Evolutionary conservation across 2,888 invertebrate species (phyloP), one percentile per base, ranked within the genome.

Genomic region (Erebia palarica): DNA sequence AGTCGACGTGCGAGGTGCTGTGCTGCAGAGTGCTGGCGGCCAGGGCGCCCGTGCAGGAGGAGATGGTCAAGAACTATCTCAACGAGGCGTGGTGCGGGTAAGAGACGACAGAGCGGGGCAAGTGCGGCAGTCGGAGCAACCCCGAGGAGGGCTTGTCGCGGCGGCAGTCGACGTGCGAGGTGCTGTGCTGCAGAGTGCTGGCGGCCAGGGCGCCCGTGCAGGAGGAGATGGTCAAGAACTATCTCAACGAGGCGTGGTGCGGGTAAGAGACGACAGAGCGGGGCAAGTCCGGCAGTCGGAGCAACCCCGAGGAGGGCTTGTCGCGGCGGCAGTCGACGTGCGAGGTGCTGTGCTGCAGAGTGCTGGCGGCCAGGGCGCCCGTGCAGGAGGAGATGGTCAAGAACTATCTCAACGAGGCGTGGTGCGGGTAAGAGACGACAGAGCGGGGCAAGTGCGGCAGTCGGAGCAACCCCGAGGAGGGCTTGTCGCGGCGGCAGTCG

Each of bases 51-150:
- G 96, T 95, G 76, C 96, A 96, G 77, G 96, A 96, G 80, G 95
- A 96, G 76, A 96, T 97, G 96, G 95, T 97, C 65, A 95, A 95
- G 80, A 97, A 97, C 86, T 97, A 97, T 82, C 88, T 97, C 55
- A 94, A 95, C 75, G 96, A 96, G 78, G 97, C 97, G 16, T 94
- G 95, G 85, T 89, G 89, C 51, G 91, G 92, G 92, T 93, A 58
- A 82, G 87, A 16, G 10, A n/a, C 47, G 3, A 9, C 59, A 27
- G 27, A 27, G 27, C 27, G 27, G 27, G 27, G 27, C 27, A 11
- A 51, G 51, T n/a, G 51, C 51, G n/a, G 51, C 51, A 51, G 51
- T 51, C 51, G n/a, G 27, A 27, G 27, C n/a, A 51, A 51, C 51
- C 51, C 51, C 53, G 53, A 53, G n/a, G n/a, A 53, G 53, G n/a